Evolutionary conservation across 2,797 vertebrate species (phyloP).

Genomic region (Dendrocincla fuliginosa): DNA sequence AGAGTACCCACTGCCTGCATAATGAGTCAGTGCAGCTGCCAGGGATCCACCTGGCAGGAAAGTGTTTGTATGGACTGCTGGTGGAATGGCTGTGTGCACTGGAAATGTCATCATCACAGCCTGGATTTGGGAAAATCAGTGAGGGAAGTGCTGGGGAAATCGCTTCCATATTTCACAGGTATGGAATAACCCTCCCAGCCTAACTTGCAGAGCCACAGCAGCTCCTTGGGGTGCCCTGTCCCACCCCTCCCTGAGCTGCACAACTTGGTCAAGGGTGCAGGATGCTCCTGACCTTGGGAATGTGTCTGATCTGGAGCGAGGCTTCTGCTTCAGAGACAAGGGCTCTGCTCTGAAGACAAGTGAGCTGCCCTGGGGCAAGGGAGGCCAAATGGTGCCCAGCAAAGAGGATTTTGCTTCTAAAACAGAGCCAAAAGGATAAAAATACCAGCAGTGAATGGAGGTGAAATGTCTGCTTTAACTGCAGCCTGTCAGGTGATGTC

Average conservation of each 20-base stretch:
- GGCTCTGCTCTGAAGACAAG: not conserved
- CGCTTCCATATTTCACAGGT: accelerated
- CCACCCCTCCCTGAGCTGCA: not conserved
- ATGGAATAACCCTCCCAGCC: not conserved
- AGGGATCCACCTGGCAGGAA: not conserved
- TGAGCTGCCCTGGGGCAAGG: not conserved
- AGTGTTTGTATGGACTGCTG: not conserved
- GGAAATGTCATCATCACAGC: not conserved
- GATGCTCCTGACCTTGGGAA: conserved; percentile 5
- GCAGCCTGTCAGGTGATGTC: not conserved
- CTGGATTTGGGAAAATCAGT: not conserved
- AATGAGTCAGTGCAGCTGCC: not conserved
- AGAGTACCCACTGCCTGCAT: not conserved
- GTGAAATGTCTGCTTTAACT: not conserved
- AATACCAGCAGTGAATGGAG: not conserved
- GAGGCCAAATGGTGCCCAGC: conserved; percentile 31
- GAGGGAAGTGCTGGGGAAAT: not conserved
- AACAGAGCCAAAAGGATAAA: conserved; percentile 24
- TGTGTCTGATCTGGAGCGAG: not conserved
- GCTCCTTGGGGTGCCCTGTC: not conserved
- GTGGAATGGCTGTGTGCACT: not conserved
- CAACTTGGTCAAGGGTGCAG: not conserved
- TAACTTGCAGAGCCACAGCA: not conserved
- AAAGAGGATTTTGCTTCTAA: conserved; percentile 32
- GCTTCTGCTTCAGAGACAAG: not conserved